These are phyloP conservation scores for Nomada fucata DNA, from an alignment of 2,888 invertebrate species.

Conservation along the genomic window DNA sequence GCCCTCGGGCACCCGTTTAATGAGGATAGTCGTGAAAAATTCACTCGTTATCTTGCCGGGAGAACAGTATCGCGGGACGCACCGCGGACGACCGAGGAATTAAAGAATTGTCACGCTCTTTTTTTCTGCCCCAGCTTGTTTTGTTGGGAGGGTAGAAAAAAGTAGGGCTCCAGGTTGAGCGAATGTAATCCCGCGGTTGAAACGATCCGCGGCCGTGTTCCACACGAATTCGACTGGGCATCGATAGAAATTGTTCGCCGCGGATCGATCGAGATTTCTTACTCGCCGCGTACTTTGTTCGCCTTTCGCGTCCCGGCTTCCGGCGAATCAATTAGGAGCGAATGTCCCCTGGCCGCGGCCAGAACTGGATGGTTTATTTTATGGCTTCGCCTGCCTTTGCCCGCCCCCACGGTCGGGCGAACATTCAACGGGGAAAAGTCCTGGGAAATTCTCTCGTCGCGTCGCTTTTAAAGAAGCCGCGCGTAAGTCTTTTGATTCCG, in stretches of 20 bases:
- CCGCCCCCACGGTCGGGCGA: background rate
- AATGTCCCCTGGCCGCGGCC: constrained; percentile 16
- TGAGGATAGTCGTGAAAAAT: constrained; percentile 58
- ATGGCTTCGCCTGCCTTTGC: constrained; percentile 22
- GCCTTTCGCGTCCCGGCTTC: background rate
- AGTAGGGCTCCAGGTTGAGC: too few relatives aligned
- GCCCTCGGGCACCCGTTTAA: constrained; percentile 57
- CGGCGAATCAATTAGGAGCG: constrained; percentile 44
- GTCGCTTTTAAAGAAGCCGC: constrained; percentile 13
- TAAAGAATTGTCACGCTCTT: background rate
- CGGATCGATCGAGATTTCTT: background rate
- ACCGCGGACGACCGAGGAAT: constrained; percentile 3
- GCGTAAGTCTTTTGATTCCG: background rate
- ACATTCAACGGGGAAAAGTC: constrained; percentile 48
- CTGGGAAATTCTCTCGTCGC: constrained; percentile 42
- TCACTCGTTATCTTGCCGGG: constrained; percentile 56
- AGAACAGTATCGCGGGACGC: constrained; percentile 7
- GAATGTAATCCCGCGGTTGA: too few relatives aligned
- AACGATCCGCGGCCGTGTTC: too few relatives aligned
- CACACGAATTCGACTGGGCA: too few relatives aligned
- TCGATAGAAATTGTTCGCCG: background rate
- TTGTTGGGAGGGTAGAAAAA: too few relatives aligned
- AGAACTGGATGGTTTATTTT: constrained; percentile 23
- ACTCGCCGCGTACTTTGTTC: background rate
- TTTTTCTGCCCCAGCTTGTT: background rate